Evolutionary conservation across 1,140 invertebrate genomes (phyloP).

Genomic region (Stenopsyche tienmushanensis): DNA sequence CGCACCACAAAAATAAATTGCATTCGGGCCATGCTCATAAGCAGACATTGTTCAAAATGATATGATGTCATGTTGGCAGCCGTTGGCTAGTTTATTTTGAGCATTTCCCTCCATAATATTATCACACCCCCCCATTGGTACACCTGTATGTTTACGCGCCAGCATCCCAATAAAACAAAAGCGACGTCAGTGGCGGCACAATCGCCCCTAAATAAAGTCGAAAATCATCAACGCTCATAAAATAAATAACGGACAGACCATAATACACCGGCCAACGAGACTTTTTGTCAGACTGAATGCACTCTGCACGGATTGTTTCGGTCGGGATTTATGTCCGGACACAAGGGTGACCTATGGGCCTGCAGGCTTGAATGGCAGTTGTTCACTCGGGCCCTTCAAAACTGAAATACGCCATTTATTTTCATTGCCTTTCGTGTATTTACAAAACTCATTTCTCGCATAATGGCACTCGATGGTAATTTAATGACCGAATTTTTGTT

Average conservation of each 20-base stretch:
- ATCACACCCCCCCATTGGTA: too few species aligned
- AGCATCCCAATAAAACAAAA: slow-evolving; percentile 38
- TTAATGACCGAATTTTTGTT: too few species aligned
- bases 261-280: slow-evolving; percentile 25
- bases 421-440: too few species aligned
- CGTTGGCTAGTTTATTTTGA: not conserved
- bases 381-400: not conserved
- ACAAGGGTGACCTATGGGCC: not conserved
- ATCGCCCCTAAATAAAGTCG: slow-evolving; percentile 36
- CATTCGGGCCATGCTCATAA: slow-evolving; percentile 1
- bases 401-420: too few species aligned
- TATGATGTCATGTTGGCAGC: not conserved
- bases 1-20: slow-evolving; percentile 19
- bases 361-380: not conserved
- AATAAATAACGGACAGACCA: slow-evolving; percentile 35
- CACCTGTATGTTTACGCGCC: too few species aligned
- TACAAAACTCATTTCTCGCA: too few species aligned
- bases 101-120: not conserved
- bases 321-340: slow-evolving; percentile 8
- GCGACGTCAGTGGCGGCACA: slow-evolving; percentile 26
- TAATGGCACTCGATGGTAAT: too few species aligned
- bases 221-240: slow-evolving; percentile 40
- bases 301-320: slow-evolving; percentile 36
- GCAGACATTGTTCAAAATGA: slow-evolving; percentile 13
- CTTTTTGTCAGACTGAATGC: slow-evolving; percentile 30